Evolutionary conservation across 2,797 vertebrate species (phyloP), one percentile per base, ranked within the genome.

Genomic region (Oryzias dopingdopingensis): DNA sequence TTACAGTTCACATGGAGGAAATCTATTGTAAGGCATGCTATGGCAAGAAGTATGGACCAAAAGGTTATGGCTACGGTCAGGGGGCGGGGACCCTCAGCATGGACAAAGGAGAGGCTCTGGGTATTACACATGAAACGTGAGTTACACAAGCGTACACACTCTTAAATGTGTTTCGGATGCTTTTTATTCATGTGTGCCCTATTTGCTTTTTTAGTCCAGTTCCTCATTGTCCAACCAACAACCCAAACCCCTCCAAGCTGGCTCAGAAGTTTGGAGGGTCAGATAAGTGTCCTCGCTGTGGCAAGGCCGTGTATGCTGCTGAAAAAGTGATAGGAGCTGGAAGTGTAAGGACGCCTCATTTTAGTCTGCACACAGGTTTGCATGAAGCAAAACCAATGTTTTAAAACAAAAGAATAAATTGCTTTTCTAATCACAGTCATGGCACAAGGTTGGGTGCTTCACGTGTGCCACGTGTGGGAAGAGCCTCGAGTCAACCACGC

Each of bases 21-120:
- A 91, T 99, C 77, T 98, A 95, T 85, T 99, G 96, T 91, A 97
- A 95, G 80, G 89, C 95, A n/a, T 99, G 96, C 87, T 97, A 99
- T 0, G 92, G 94, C 72, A 98, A 97, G 91, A 97, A 97, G 81
- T 94, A 97, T 0, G 96, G 96, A 5, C 96, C 96, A 59, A 99
- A 98, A 88, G 96, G 96, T 77, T 99, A 98, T 0, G 96, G 96
- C 2, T 99, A 89, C 0, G 96, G 96, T 13, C 92, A 93, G 69
- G 96, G 96, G 51, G 95, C 96, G 0, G 96, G 96, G 14, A 95
- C 92, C 0, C 91, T 99, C 71, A 98, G 92, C 88, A 99, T 89
- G 41, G 96, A 98, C 89, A 92, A 86, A 52, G 96, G 96, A 1
- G 94, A 96, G 81, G 84, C 83, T 7, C 88, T 97, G 80, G 96